Percentiles rank a stretch among this genome's conserved stretches.
phyloP scores from a whole-genome alignment of 2,888 invertebrate species.

The Lutraria lutraria region DNA sequence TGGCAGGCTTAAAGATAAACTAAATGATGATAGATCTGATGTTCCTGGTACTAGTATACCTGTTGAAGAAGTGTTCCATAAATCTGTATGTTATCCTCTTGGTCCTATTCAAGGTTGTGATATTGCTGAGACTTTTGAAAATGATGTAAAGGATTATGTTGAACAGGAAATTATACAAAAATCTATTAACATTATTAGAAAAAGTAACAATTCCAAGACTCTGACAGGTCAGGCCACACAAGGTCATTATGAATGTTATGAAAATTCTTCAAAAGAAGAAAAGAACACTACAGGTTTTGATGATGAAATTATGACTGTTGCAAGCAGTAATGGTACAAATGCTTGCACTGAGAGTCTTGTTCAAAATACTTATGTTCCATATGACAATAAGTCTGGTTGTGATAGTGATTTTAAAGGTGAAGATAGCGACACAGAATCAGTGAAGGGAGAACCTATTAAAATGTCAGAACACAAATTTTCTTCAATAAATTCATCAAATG shows the following conservation, averaged over 20 bases:
- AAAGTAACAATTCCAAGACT: not conserved
- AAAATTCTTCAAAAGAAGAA: not conserved
- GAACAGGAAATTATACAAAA: constrained; percentile 1
- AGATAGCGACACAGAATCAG: constrained; percentile 6
- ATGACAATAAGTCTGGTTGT: not conserved
- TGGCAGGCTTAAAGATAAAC: not conserved
- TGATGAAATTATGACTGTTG: not conserved
- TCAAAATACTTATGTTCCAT: not conserved
- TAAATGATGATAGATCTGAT: not conserved
- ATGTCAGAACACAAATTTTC: constrained; percentile 12
- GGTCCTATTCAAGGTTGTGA: constrained; percentile 34
- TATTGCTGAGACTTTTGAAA: not conserved
- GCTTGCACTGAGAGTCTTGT: not conserved
- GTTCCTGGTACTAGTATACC: not conserved
- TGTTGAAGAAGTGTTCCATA: constrained; percentile 54
- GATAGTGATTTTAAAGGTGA: not conserved
- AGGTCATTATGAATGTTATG: not conserved
- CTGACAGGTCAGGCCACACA: not conserved
- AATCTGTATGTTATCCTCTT: constrained; percentile 57
- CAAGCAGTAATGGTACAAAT: not conserved
- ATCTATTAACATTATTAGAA: not conserved
- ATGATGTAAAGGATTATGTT: not conserved
- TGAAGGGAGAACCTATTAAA: constrained; percentile 24
- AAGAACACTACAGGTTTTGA: not conserved
- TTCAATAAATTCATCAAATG: constrained; percentile 4